Evolutionary conservation across 2,113 vertebrate genomes (phyloP).

Genomic region (Silurus glanis): DNA sequence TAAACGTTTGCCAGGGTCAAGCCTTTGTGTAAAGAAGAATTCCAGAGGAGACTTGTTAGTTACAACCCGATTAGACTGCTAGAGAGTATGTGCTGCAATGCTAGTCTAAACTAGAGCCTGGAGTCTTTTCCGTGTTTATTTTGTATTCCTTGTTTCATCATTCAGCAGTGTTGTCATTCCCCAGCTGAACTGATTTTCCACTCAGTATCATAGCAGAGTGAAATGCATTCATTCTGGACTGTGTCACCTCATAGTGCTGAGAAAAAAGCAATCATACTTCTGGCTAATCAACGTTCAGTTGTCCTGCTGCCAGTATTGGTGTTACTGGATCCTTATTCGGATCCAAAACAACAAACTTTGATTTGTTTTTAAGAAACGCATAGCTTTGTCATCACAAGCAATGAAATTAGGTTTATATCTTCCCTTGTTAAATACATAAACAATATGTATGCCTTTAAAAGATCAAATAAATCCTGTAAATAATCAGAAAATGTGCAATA

Average conservation of each 20-base stretch:
- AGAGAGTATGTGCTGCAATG: background rate
- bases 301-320: background rate
- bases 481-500: background rate
- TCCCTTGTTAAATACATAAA: background rate
- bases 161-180: background rate
- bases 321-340: background rate
- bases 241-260: background rate
- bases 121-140: background rate
- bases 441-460: background rate
- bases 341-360: background rate
- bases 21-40: background rate
- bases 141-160: background rate
- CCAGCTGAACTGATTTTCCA: background rate
- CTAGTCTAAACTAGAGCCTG: background rate
- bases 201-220: background rate
- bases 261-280: background rate
- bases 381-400: background rate
- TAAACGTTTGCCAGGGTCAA: conserved; percentile 7
- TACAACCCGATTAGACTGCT: background rate
- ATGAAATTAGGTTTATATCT: background rate
- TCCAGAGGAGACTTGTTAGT: background rate
- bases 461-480: background rate
- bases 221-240: conserved; percentile 9
- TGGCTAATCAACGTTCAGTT: background rate
- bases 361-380: background rate